These are phyloP conservation scores for Chrysotoxum bicinctum DNA, from an alignment of 2,888 invertebrate species.

Conservation along the genomic window DNA sequence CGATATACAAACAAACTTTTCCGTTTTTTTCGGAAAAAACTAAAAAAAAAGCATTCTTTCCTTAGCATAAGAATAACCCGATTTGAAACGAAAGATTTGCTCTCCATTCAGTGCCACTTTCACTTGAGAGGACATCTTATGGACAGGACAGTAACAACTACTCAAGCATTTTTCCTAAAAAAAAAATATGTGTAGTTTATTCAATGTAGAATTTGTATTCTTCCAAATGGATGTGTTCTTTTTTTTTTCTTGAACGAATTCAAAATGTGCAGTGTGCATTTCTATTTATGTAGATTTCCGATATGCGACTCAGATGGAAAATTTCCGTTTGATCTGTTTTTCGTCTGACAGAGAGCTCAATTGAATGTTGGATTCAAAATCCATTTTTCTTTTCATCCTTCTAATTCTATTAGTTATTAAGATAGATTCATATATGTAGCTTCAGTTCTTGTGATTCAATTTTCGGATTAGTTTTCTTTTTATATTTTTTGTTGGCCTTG, in stretches of 20 bases:
- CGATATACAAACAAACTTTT: background rate
- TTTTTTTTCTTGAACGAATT: background rate
- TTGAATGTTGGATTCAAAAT: constrained; percentile 4
- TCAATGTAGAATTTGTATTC: background rate
- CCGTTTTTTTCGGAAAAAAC: background rate
- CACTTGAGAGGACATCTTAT: constrained; percentile 5
- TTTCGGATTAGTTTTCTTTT: background rate
- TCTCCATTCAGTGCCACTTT: background rate
- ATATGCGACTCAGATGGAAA: background rate
- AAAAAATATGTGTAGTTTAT: background rate
- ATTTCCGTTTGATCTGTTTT: background rate
- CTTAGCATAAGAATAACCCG: background rate
- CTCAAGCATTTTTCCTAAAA: background rate
- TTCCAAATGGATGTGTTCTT: constrained; percentile 1
- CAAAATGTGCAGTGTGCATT: background rate
- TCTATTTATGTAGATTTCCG: background rate
- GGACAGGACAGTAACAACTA: background rate
- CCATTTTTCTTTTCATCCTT: background rate
- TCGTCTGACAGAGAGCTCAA: background rate
- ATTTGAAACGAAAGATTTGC: constrained; percentile 3
- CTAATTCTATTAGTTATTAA: background rate
- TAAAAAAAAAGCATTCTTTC: background rate
- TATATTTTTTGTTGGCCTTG: too few species aligned
- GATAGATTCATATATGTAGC: background rate
- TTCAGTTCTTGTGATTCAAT: background rate